Evolutionary conservation across 2,113 vertebrate genomes (phyloP), one percentile per base, ranked within the genome.

Genomic region (Choloepus hoffmanni): DNA sequence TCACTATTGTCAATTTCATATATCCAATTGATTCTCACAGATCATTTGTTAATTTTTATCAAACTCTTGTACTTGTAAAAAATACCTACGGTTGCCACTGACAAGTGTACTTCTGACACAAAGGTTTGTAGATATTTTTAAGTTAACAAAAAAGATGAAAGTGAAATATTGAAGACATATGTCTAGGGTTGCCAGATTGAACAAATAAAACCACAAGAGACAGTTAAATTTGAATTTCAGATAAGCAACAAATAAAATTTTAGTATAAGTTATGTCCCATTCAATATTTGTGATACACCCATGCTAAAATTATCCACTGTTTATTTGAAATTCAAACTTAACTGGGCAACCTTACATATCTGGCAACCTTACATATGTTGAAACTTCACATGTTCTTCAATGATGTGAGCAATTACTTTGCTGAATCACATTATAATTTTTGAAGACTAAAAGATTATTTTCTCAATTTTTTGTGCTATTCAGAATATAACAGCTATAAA

Each of bases 291-390:
- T 33, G 11, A 23, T 81, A n/a, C 16, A 86, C 16, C 58, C 89
- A 62, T n/a, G 50, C 70, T 96, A 48, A 89, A 85, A 62, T 28
- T 24, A 28, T 30, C 23, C 28, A 30, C 30, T 93, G 19, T 85
- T 28, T 33, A 67, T 58, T 78, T 85, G 72, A 92, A 92, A 83
- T 83, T 94, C 45, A 63, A 65, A 78, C 58, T 60, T 67, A 93
- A 72, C 28, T 83, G 19, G 16, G 3, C 15, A 58, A 62, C 26
- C 9, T 94, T 9, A 50, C 48, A 55, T 53, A 24, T 62, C 12
- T 77, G 72, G 23, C 68, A 60, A 45, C 8, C 43, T 19, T 74
- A 48, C 23, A 45, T 26, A 24, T 28, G 24, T 7, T 40, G 16
- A 48, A 86, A 43, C 19, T 30, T 78, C 24, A 33, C 11, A 90